These are phyloP conservation scores for Cantharis lateralis DNA, from an alignment of 2,888 invertebrate genomes.

Conservation along the genomic window DNA sequence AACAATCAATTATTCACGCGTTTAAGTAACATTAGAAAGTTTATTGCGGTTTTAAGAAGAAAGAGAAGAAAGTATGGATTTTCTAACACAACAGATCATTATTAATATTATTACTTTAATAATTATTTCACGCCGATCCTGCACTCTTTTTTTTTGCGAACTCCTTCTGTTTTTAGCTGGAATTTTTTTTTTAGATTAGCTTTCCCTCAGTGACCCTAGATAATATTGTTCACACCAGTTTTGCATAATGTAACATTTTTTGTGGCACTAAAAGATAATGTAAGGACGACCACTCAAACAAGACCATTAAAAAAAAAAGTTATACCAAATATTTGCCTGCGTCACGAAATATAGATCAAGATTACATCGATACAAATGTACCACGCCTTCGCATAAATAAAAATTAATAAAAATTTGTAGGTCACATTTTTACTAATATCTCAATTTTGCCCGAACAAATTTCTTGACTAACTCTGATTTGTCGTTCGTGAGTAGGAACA, in stretches of 20 bases:
- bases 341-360: conserved; percentile 1
- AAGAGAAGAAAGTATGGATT: conserved; percentile 4
- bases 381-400: not conserved
- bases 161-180: too few relatives aligned
- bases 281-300: not conserved
- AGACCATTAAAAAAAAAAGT: not conserved
- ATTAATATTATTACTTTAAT: not conserved
- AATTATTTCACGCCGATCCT: not conserved
- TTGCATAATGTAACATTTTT: not conserved
- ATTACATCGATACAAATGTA: not conserved
- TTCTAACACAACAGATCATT: not conserved
- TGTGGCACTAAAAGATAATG: not conserved
- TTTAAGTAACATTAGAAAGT: conserved; percentile 4
- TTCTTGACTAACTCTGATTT: not conserved
- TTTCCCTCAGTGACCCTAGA: not conserved
- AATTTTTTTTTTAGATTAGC: not conserved
- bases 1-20: not conserved
- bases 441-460: not conserved
- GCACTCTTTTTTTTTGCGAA: not conserved
- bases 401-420: not conserved
- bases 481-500: not conserved
- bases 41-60: not conserved
- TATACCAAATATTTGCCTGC: not conserved
- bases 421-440: not conserved
- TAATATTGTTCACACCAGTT: not conserved